These are phyloP conservation scores for Spinus olivaceus DNA, from an alignment of 2,797 vertebrate genomes.

Conservation along the genomic window DNA sequence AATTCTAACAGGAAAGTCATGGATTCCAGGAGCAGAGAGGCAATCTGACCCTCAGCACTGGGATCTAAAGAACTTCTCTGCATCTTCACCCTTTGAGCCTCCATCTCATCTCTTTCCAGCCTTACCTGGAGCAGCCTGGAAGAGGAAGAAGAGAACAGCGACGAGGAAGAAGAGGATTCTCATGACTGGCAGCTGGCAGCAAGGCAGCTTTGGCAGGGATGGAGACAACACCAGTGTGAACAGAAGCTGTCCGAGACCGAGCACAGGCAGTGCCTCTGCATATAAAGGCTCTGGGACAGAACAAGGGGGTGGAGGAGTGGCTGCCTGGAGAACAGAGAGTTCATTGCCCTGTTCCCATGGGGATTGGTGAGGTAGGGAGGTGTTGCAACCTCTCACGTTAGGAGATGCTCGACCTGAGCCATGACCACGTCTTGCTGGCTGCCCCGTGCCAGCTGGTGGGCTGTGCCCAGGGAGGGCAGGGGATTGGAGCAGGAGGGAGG, in stretches of 20 bases:
- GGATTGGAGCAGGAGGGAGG: constrained; percentile 62
- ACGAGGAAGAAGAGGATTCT: constrained; percentile 54
- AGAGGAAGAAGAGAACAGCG: constrained; percentile 42
- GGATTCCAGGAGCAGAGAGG: background rate
- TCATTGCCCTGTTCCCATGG: constrained; percentile 6
- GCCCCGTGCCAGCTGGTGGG: background rate
- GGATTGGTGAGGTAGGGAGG: constrained; percentile 8
- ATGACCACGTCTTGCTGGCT: background rate
- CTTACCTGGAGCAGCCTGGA: constrained; percentile 57
- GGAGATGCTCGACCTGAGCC: background rate
- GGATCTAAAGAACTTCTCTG: background rate
- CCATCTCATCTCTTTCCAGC: background rate
- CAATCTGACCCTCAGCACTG: background rate
- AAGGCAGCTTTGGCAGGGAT: background rate
- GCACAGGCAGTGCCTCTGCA: fast-evolving
- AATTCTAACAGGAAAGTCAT: background rate
- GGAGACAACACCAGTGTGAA: background rate
- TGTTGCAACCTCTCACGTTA: constrained; percentile 10
- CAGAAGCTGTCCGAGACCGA: background rate
- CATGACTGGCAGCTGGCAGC: constrained; percentile 2
- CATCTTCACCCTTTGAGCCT: background rate
- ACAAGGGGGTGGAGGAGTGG: background rate
- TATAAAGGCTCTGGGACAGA: constrained; percentile 21
- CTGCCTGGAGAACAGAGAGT: background rate
- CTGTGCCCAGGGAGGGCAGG: background rate